These are phyloP conservation scores for Trypoxylon attenuatum DNA, from an alignment of 2,888 invertebrate genomes.

Conservation along the genomic window DNA sequence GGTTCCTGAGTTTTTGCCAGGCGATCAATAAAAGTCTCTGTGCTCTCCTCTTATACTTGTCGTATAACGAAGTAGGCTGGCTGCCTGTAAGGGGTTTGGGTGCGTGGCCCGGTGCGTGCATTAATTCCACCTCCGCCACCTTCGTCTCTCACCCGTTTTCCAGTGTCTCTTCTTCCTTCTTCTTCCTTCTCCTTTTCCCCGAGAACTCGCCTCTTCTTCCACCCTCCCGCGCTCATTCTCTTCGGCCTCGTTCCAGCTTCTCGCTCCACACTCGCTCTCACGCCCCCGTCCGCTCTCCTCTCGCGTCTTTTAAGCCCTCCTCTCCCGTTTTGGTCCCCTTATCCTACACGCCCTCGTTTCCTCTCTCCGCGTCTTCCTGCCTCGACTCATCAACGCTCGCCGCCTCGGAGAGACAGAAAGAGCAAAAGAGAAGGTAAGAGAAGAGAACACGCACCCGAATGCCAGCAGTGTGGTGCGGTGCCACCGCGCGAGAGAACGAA, in stretches of 20 bases:
- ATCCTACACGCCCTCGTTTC: slow-evolving; percentile 50
- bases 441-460: slow-evolving; percentile 56
- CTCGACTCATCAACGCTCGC: slow-evolving; percentile 66
- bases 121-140: slow-evolving; percentile 68
- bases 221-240: slow-evolving; percentile 47
- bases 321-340: slow-evolving; percentile 22
- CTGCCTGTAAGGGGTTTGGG: slow-evolving; percentile 65
- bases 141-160: slow-evolving; percentile 36
- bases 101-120: slow-evolving; percentile 72
- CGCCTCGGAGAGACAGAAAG: too few relatives aligned
- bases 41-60: slow-evolving; percentile 73
- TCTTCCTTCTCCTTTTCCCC: slow-evolving; percentile 28
- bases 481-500: slow-evolving; percentile 11
- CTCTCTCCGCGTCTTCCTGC: slow-evolving; percentile 59
- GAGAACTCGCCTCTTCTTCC: slow-evolving; percentile 18
- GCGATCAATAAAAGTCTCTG: slow-evolving; percentile 75
- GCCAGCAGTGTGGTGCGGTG: slow-evolving; percentile 38
- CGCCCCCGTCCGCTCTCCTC: slow-evolving; percentile 27
- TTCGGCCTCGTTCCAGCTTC: slow-evolving; percentile 46
- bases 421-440: too few relatives aligned
- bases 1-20: slow-evolving; percentile 75
- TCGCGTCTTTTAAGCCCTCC: slow-evolving; percentile 19
- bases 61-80: slow-evolving; percentile 73
- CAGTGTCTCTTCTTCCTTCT: slow-evolving; percentile 13
- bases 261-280: slow-evolving; percentile 26